Conservation (phyloP, 2,888 invertebrate species). For the Trisateles emortualis region DNA sequence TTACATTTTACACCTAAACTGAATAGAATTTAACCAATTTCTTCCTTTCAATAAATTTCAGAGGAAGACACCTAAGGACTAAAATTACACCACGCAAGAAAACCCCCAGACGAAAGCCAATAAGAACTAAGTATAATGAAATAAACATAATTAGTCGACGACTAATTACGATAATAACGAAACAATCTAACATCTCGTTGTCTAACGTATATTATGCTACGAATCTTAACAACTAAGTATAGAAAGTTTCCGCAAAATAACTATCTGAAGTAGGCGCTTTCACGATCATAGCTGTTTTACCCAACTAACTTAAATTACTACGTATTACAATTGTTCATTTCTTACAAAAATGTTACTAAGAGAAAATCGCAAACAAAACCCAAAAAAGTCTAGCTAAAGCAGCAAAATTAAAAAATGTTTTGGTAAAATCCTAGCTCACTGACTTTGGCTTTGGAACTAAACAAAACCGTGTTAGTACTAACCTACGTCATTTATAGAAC, state of each 20-base stretch:
- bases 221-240: conserved; percentile 56
- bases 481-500: too few relatives aligned
- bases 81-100: too few relatives aligned
- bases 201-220: conserved; percentile 49
- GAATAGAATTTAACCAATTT: too few relatives aligned
- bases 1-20: too few relatives aligned
- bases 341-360: conserved; percentile 35
- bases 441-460: too few relatives aligned
- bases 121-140: too few relatives aligned
- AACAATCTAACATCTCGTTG: conserved; percentile 38
- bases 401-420: too few relatives aligned
- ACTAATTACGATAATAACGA: conserved; percentile 38
- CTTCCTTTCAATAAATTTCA: too few relatives aligned
- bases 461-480: too few relatives aligned
- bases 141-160: conserved; percentile 1
- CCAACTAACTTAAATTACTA: conserved; percentile 53
- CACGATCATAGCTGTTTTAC: conserved; percentile 62
- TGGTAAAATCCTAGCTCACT: too few relatives aligned
- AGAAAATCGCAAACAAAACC: conserved; percentile 29
- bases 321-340: conserved; percentile 47
- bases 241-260: conserved; percentile 67
- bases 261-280: conserved; percentile 60
- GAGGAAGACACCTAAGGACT: too few relatives aligned
- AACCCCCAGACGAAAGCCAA: too few relatives aligned
- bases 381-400: conserved; percentile 5